Conservation (phyloP, 1,140 invertebrate genomes). For the Trichonephila inaurata region DNA sequence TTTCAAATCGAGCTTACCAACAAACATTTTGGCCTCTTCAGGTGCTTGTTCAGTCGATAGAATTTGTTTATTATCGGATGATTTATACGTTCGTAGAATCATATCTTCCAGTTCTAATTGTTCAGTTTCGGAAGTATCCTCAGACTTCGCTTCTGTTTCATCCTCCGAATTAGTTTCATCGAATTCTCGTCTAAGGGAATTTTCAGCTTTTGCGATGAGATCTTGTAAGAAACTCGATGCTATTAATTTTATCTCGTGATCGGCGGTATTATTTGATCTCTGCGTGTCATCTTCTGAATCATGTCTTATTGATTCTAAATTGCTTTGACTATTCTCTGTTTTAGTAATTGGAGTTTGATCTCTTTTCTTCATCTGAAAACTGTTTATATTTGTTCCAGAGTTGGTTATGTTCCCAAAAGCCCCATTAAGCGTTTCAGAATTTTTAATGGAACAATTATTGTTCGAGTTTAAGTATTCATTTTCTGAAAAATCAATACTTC, state of each 20-base stretch:
- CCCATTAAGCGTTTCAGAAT: not conserved
- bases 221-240: not conserved
- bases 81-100: not conserved
- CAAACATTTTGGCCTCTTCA: no score
- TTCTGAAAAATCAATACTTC: not conserved
- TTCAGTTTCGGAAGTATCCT: not conserved
- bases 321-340: not conserved
- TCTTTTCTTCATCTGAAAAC: not conserved
- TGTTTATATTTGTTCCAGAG: not conserved
- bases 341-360: no score
- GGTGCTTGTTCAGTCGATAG: no score
- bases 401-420: not conserved
- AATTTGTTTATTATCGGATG: not conserved
- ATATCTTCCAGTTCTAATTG: constrained; percentile 5
- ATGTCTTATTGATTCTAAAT: not conserved
- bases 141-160: not conserved
- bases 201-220: not conserved
- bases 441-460: not conserved
- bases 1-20: not conserved
- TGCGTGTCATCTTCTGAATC: not conserved
- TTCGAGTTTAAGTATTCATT: not conserved
- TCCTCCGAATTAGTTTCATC: not conserved
- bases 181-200: not conserved
- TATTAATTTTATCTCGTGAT: not conserved
- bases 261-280: not conserved